Percentiles rank a stretch among this genome's conserved stretches.
These are phyloP conservation scores for Hemicrepidius hirtus DNA, from an alignment of 2,888 invertebrate species.

Conservation along the genomic window DNA sequence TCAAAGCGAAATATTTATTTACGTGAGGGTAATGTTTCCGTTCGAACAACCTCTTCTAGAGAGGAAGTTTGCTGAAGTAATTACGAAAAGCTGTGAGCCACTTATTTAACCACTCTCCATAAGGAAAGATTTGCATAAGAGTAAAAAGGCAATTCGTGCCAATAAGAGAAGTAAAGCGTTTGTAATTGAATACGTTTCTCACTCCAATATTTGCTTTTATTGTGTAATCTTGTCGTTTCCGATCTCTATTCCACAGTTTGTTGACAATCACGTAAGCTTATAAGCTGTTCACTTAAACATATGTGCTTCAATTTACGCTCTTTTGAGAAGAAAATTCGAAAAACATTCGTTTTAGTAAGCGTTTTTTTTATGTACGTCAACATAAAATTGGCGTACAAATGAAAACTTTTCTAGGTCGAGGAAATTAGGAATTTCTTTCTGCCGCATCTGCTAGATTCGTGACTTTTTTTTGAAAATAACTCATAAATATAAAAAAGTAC, in stretches of 20 bases:
- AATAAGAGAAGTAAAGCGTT: constrained; percentile 29
- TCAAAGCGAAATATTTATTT: constrained; percentile 21
- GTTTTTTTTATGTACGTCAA: too few species aligned
- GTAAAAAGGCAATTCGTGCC: constrained; percentile 33
- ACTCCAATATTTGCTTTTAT: constrained; percentile 37
- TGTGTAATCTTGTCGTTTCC: constrained; percentile 35
- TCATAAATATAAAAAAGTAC: constrained; percentile 23
- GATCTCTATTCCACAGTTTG: constrained; percentile 21
- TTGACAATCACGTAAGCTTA: constrained; percentile 23
- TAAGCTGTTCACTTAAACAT: constrained; percentile 13
- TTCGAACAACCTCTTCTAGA: not conserved
- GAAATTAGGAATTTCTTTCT: too few species aligned
- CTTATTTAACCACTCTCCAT: constrained; percentile 16
- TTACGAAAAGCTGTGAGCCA: constrained; percentile 19
- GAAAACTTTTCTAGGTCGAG: too few species aligned
- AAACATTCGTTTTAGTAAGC: not conserved
- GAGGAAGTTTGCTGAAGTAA: constrained; percentile 10
- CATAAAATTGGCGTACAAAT: too few species aligned
- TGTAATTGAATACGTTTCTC: constrained; percentile 38
- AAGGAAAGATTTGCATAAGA: constrained; percentile 32
- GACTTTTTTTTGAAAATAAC: constrained; percentile 17
- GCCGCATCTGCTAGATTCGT: not conserved
- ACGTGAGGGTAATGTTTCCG: constrained; percentile 23
- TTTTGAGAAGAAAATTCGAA: constrained; percentile 3
- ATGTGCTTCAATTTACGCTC: constrained; percentile 4